Evolutionary conservation across 2,888 invertebrate species (phyloP).

Genomic region (Hypolimnas misippus): DNA sequence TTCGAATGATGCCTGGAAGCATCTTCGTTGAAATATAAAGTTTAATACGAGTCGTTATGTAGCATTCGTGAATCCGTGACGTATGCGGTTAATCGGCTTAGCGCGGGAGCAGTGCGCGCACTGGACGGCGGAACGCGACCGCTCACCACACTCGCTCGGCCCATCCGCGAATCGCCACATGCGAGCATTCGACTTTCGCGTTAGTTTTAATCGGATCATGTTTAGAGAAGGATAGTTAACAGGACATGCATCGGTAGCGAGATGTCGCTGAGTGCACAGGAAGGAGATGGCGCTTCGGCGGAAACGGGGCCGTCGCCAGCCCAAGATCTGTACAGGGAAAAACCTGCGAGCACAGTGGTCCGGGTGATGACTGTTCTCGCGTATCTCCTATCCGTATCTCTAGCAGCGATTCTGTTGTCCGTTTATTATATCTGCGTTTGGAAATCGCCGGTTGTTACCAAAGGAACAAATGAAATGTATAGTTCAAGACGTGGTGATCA

Average conservation of each 20-base stretch:
- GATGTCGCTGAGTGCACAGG: slow-evolving; percentile 72
- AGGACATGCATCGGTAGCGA: slow-evolving; percentile 42
- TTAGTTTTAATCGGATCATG: slow-evolving; percentile 39
- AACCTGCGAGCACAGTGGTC: slow-evolving; percentile 73
- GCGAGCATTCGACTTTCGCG: slow-evolving; percentile 43
- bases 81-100: slow-evolving; percentile 71
- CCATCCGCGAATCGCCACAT: slow-evolving; percentile 66
- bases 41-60: slow-evolving; percentile 51
- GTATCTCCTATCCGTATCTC: slow-evolving; percentile 93
- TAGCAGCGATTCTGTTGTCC: slow-evolving; percentile 91
- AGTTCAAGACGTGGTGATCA: slow-evolving; percentile 49
- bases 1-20: slow-evolving; percentile 47
- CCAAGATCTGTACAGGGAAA: slow-evolving; percentile 70
- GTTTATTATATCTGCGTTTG: slow-evolving; percentile 93
- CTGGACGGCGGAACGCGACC: slow-evolving; percentile 44
- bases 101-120: slow-evolving; percentile 53
- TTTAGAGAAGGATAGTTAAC: slow-evolving; percentile 16
- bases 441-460: slow-evolving; percentile 86
- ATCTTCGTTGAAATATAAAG: slow-evolving; percentile 58
- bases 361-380: slow-evolving; percentile 91
- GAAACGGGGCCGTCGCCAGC: slow-evolving; percentile 60
- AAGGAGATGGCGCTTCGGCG: slow-evolving; percentile 62
- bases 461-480: slow-evolving; percentile 50
- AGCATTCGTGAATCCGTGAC: slow-evolving; percentile 70
- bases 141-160: slow-evolving; percentile 53